Evolutionary conservation across 2,888 invertebrate genomes (phyloP).

Genomic region (Pocota personata): DNA sequence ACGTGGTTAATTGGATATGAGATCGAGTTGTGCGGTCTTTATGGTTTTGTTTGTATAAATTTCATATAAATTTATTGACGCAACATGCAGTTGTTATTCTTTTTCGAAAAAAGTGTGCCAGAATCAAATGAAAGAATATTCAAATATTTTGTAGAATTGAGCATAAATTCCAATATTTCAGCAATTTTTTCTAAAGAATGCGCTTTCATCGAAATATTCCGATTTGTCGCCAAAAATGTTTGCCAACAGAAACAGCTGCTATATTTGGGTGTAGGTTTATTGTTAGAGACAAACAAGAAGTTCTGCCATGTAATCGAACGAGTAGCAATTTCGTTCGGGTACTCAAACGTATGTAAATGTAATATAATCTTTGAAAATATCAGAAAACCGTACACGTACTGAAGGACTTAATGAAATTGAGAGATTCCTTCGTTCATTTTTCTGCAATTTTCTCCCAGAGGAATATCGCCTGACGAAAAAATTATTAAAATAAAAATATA

Average conservation of each 20-base stretch:
- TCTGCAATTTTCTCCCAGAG: too few relatives aligned
- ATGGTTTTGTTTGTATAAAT: not conserved
- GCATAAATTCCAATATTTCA: not conserved
- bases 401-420: too few relatives aligned
- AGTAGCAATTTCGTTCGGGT: too few relatives aligned
- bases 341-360: too few relatives aligned
- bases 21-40: not conserved
- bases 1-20: conserved; percentile 30
- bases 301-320: not conserved
- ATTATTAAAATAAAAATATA: too few relatives aligned
- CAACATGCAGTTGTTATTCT: not conserved
- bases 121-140: not conserved
- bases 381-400: too few relatives aligned
- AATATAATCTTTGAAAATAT: too few relatives aligned
- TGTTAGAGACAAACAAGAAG: not conserved
- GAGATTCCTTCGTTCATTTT: too few relatives aligned
- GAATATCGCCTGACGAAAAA: too few relatives aligned
- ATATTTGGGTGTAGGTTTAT: not conserved
- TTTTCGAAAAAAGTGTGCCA: not conserved
- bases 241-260: not conserved
- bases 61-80: not conserved
- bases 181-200: not conserved
- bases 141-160: not conserved
- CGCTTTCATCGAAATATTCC: not conserved
- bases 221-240: not conserved